Base-by-base conservation (phyloP, 2,888 invertebrate species). In the Nasonia oneida region DNA sequence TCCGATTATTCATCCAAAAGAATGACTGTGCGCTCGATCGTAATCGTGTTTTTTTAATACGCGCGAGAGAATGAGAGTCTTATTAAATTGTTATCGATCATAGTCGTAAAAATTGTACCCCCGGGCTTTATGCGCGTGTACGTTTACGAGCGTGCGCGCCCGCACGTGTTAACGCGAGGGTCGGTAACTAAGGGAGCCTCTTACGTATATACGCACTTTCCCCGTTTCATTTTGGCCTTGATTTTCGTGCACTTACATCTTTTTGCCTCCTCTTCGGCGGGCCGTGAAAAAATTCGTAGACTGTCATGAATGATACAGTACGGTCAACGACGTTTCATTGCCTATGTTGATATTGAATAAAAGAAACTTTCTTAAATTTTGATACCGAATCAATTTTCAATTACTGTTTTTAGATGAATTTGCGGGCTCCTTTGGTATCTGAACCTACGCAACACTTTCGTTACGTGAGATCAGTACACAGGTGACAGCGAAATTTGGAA, bases 21-120 rank as follows among this genome's bases (percentile, higher is more conserved):
- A 70, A 47, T 23, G n/a, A 50, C 67, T 75, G 81, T 81, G 64
- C 14, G 57, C 67, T 75, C 42, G 70, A 80, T 74, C 75, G 33
- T 70, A 75, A 76, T 57, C 78, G 37, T 71, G 42, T 61, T 61
- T 73, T 73, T 73, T 61, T 83, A 74, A 83, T 83, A 53, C 37
- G 29, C 23, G 39, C 74, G 39, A 29, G 18, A 76, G 39, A 76
- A 12, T 61, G 53, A 71, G 71, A 82, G 39, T 82, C 74, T 81
- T 82, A 78, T 78, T 84, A 84, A 84, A 81, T 81, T 85, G 81
- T 76, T 82, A 82, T 85, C 57, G 85, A 83, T 83, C 70, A 82
- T 74, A 10, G 78, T 81, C 81, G 23, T 64, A 61, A 81, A 77
- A 81, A 61, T 47, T n/a, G 50, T 64, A 83, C 47, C 64, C n/a